Base-by-base conservation (phyloP, 2,888 invertebrate genomes). In the Eustalomyia histrio region DNA sequence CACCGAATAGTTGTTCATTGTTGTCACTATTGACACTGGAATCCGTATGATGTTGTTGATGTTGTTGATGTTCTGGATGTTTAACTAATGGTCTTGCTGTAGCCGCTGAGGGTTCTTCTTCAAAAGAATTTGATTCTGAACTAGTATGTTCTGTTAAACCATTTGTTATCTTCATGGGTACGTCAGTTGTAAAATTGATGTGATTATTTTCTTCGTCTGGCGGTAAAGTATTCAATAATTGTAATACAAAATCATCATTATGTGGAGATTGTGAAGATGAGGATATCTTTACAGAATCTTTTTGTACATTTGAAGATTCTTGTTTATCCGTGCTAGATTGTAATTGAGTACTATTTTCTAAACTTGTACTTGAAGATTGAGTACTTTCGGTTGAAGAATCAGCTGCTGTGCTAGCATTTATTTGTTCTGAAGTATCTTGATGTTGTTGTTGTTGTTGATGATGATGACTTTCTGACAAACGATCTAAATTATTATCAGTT, bases 161-260 rank as follows among this genome's bases (percentile, higher is more conserved):
- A 43, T 85, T 87, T 0, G 86, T 76, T 10, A 90, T 88, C 71
- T 89, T 88, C n/a, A 83, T 87, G 57, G 90, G 90, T 52, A 90
- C 82, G 64, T 90, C 90, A 3, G 90, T 88, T 79, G 87, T 89
- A 18, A 88, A 88, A 1, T 85, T 83, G 0, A 85, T 79, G n/a
- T 82, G 81, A 6, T 86, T 85, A 14, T 52, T 64, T 12, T 84
- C 84, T 2, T 55, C 55, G 5, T 84, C 85, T 0, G 89, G 84
- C 1, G 87, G 84, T 71, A 87, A 76, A 5, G 88, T 88, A 55
- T 86, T 89, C n/a, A 89, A 79, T 14, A 88, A 86, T 50, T 89
- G 85, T 87, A 90, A 85, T 0, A 89, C 88, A 55, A 89, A 90
- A 53, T 90, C 88, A 80, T 89, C 87, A 29, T 88, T 87, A 12